A percentile compares a stretch with the other conserved stretches of the same genome.
phyloP scores from a whole-genome alignment of 2,113 vertebrate genomes.

The Hypomesus transpacificus region DNA sequence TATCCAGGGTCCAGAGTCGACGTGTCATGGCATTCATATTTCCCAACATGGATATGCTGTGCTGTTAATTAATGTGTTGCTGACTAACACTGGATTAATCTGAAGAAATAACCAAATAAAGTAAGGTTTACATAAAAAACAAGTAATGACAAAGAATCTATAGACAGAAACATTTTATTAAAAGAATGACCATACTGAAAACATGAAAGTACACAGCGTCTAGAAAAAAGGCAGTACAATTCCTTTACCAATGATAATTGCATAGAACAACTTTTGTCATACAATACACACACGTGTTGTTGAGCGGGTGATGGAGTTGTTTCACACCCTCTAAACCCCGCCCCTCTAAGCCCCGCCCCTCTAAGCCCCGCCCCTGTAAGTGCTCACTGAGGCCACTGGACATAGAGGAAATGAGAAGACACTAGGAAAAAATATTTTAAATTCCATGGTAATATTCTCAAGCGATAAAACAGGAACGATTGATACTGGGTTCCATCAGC shows the following conservation, averaged over 20 bases:
- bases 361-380: slow-evolving; percentile 38
- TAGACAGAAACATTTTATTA: slow-evolving; percentile 62
- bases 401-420: slow-evolving; percentile 32
- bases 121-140: background rate
- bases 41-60: too few species aligned
- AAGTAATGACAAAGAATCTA: background rate
- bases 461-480: slow-evolving; percentile 16
- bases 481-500: slow-evolving; percentile 22
- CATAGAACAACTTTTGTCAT: slow-evolving; percentile 67
- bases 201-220: slow-evolving; percentile 56
- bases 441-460: slow-evolving; percentile 12
- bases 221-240: slow-evolving; percentile 57
- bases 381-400: slow-evolving; percentile 46
- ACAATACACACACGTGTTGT: slow-evolving; percentile 43
- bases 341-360: slow-evolving; percentile 42
- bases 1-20: too few species aligned
- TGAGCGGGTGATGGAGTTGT: slow-evolving; percentile 21
- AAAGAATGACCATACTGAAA: slow-evolving; percentile 66
- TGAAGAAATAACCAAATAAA: background rate
- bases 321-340: slow-evolving; percentile 1
- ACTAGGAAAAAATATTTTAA: slow-evolving; percentile 29
- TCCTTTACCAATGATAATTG: slow-evolving; percentile 66
- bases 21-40: too few species aligned
- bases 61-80: too few species aligned
- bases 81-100: too few species aligned